Percentiles rank a stretch among this genome's conserved stretches.
These are phyloP conservation scores for Drosophila cardini DNA, from an alignment of 1,140 invertebrate genomes.

Conservation along the genomic window DNA sequence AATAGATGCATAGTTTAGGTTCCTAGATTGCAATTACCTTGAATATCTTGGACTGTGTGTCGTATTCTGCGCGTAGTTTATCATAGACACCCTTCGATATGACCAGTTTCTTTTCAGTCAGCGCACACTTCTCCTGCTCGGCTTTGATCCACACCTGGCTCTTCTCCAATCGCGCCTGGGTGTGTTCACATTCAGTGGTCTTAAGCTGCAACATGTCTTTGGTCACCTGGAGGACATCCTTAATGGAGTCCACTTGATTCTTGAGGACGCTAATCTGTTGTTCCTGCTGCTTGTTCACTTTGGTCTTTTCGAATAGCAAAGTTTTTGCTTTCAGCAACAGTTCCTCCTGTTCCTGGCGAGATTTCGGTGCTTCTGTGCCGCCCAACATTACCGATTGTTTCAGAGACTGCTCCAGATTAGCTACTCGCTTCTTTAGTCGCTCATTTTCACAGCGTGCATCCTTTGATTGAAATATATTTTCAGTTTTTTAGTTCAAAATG, in stretches of 20 bases:
- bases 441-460: conserved; percentile 72
- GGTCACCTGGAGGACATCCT: conserved; percentile 91
- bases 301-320: conserved; percentile 89
- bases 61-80: conserved; percentile 90
- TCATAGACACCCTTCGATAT: conserved; percentile 89
- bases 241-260: conserved; percentile 89
- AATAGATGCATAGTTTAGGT: not conserved
- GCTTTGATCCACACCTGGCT: conserved; percentile 89
- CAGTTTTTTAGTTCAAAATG: not conserved
- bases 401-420: conserved; percentile 75
- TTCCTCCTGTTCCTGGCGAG: conserved; percentile 85
- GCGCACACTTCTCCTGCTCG: conserved; percentile 89
- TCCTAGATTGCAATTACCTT: conserved; percentile 81
- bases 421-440: conserved; percentile 63
- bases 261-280: conserved; percentile 89
- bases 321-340: conserved; percentile 87
- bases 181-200: conserved; percentile 90
- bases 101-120: conserved; percentile 89
- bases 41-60: conserved; percentile 90
- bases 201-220: conserved; percentile 91
- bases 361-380: conserved; percentile 76
- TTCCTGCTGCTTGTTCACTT: conserved; percentile 90
- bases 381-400: conserved; percentile 79
- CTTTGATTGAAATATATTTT: conserved; percentile 35
- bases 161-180: conserved; percentile 88